phyloP scores from a whole-genome alignment of 2,113 vertebrate genomes.

The Planiliza haematocheilus region DNA sequence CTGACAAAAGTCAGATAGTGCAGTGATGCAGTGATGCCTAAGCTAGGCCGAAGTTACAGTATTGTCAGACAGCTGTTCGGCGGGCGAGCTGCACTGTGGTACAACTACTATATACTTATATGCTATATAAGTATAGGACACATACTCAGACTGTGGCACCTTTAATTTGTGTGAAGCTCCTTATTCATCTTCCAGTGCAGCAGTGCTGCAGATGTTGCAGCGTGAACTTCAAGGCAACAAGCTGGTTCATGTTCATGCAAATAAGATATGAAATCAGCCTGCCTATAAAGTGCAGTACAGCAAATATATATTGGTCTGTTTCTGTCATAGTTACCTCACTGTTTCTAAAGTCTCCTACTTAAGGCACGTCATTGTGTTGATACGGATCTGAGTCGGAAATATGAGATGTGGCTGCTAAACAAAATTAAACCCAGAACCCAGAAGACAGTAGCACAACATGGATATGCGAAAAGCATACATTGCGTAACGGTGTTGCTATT shows the following conservation, averaged over 20 bases:
- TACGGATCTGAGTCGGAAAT: neutral
- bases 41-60: too few relatives aligned
- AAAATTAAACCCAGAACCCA: slow-evolving; percentile 10
- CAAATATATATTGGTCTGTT: neutral
- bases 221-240: too few relatives aligned
- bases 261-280: neutral
- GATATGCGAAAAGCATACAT: neutral
- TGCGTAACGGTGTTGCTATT: neutral
- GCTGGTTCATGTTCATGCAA: neutral
- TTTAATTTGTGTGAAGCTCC: too few relatives aligned
- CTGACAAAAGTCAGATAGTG: too few relatives aligned
- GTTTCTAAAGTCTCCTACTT: neutral
- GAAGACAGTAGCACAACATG: slow-evolving; percentile 4
- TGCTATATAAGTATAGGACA: too few relatives aligned
- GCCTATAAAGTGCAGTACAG: neutral
- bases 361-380: neutral
- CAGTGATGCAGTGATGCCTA: too few relatives aligned
- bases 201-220: neutral
- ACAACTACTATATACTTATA: too few relatives aligned
- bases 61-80: too few relatives aligned
- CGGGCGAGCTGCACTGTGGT: too few relatives aligned
- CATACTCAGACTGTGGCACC: too few relatives aligned
- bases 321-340: neutral
- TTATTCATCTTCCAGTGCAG: too few relatives aligned
- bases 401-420: neutral